Conservation (phyloP, 2,113 vertebrate genomes). For the Gambusia holbrooki region DNA sequence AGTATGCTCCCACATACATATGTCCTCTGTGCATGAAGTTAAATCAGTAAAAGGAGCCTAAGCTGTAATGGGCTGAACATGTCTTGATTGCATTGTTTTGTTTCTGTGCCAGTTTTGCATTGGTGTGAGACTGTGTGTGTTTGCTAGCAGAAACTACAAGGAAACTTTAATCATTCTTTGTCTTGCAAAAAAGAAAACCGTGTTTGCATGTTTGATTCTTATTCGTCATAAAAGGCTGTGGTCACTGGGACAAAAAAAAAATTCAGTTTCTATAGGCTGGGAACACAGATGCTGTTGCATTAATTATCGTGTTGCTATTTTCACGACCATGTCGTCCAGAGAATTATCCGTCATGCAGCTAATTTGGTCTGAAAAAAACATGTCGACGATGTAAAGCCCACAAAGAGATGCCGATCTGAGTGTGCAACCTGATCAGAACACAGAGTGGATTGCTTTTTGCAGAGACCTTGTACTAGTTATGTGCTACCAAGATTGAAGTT, state of each 20-base stretch:
- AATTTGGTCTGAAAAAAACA: background rate
- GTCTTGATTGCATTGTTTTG: background rate
- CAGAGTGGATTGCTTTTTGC: background rate
- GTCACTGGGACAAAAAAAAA: background rate
- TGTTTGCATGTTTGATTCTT: background rate
- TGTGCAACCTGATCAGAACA: background rate
- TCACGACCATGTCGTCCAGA: background rate
- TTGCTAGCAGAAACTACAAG: background rate
- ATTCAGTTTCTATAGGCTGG: too few relatives aligned
- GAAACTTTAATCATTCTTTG: background rate
- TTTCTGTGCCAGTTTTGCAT: background rate
- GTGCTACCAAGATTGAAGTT: background rate
- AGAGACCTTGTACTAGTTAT: background rate
- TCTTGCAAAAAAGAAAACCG: background rate
- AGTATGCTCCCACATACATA: slow-evolving; percentile 10
- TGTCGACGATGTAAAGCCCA: background rate
- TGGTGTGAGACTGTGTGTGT: background rate
- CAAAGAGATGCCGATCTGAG: background rate
- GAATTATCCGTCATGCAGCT: background rate
- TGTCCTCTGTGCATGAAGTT: slow-evolving; percentile 39
- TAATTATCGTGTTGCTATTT: slow-evolving; percentile 1
- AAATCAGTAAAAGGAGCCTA: slow-evolving; percentile 41
- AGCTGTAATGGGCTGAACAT: background rate
- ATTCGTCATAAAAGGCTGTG: too few relatives aligned
- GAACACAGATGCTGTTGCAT: background rate